phyloP scores from a whole-genome alignment of 2,113 vertebrate species.

The Ovis aries region DNA sequence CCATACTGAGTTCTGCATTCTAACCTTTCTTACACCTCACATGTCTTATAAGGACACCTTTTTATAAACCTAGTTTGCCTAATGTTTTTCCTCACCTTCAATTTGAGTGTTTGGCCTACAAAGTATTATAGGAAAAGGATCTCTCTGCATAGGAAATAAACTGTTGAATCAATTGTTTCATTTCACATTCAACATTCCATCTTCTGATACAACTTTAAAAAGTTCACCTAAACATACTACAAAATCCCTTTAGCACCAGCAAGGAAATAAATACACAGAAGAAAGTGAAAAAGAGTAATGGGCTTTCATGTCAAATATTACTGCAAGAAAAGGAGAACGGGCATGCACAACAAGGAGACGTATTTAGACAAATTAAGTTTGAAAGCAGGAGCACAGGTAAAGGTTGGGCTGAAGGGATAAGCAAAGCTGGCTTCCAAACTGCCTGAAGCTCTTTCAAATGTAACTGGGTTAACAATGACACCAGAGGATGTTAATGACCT shows the following conservation, averaged over 20 bases:
- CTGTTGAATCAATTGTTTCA: background rate
- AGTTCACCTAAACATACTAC: background rate
- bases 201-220: background rate
- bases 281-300: background rate
- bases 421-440: background rate
- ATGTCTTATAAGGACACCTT: background rate
- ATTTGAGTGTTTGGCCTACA: background rate
- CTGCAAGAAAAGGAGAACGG: background rate
- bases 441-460: background rate
- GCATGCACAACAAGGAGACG: background rate
- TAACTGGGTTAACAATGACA: background rate
- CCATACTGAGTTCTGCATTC: background rate
- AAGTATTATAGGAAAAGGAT: background rate
- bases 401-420: background rate
- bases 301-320: background rate
- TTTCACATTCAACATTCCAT: background rate
- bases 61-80: background rate
- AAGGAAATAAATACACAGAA: background rate
- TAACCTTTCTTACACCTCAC: background rate
- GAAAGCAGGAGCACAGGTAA: background rate
- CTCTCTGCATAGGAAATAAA: background rate
- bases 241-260: background rate
- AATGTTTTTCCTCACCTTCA: background rate
- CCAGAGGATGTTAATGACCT: background rate
- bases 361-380: background rate